Conservation (phyloP, 1,140 invertebrate species). For the Zaprionus lachaisei region DNA sequence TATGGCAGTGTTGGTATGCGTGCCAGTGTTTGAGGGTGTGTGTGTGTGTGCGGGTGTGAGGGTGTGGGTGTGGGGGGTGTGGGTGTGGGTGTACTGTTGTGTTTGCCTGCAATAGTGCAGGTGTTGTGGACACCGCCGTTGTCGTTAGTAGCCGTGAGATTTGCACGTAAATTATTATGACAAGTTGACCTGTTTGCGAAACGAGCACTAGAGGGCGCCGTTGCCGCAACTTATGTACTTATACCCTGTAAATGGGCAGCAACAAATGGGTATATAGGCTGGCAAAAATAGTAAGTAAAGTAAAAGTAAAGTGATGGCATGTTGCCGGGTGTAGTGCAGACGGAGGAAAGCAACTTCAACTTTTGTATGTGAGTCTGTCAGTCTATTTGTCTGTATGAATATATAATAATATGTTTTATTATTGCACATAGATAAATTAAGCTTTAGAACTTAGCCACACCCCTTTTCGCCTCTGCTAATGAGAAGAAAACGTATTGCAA, state of each 20-base stretch:
- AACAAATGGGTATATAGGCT: background rate
- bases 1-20: background rate
- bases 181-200: conserved; percentile 77
- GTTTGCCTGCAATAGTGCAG: conserved; percentile 53
- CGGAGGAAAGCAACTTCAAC: too few relatives aligned
- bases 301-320: background rate
- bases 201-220: conserved; percentile 43
- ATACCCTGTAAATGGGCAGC: background rate
- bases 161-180: conserved; percentile 73
- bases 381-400: too few relatives aligned
- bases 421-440: too few relatives aligned
- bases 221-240: conserved; percentile 6
- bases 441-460: too few relatives aligned
- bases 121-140: conserved; percentile 41
- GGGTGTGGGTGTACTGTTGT: conserved; percentile 13
- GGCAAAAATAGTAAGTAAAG: too few relatives aligned
- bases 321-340: too few relatives aligned
- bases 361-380: too few relatives aligned
- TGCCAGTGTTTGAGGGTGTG: background rate
- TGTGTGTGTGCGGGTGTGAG: background rate
- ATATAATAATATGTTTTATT: too few relatives aligned
- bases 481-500: too few relatives aligned
- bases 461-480: too few relatives aligned
- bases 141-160: conserved; percentile 49
- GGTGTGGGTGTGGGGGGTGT: conserved; percentile 7